A percentile compares a stretch with the other conserved stretches of the same genome.
Evolutionary conservation across 2,888 invertebrate genomes (phyloP).

Genomic region (Drosophila mettleri): DNA sequence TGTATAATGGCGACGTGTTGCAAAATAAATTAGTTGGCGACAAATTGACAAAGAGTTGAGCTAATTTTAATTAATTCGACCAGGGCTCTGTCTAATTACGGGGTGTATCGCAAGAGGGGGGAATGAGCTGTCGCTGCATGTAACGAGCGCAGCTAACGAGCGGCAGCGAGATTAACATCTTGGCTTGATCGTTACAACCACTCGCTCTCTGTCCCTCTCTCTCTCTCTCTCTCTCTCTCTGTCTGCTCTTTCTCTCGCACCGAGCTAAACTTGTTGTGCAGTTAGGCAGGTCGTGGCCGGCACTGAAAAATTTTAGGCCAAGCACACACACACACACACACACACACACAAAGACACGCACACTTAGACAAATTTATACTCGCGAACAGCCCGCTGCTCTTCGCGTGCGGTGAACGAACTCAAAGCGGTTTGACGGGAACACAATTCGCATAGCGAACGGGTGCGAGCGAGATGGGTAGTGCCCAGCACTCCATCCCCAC

Average conservation of each 20-base stretch:
- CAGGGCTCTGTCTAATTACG: slow-evolving; percentile 28
- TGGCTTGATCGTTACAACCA: slow-evolving; percentile 52
- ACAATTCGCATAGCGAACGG: slow-evolving; percentile 40
- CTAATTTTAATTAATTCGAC: slow-evolving; percentile 50
- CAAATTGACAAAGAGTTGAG: slow-evolving; percentile 42
- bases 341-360: slow-evolving; percentile 14
- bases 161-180: slow-evolving; percentile 54
- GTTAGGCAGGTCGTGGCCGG: slow-evolving; percentile 73
- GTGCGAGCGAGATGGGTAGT: slow-evolving; percentile 20
- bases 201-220: background rate
- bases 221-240: background rate
- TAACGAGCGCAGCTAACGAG: slow-evolving; percentile 53
- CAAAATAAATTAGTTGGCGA: slow-evolving; percentile 43
- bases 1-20: slow-evolving; percentile 27
- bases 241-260: background rate
- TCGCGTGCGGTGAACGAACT: slow-evolving; percentile 84
- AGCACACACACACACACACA: slow-evolving; percentile 36
- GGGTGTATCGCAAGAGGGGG: background rate
- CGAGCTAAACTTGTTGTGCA: slow-evolving; percentile 67
- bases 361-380: slow-evolving; percentile 4
- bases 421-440: slow-evolving; percentile 84
- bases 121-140: slow-evolving; percentile 25
- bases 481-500: slow-evolving; percentile 24
- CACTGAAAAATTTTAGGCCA: slow-evolving; percentile 70
- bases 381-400: slow-evolving; percentile 27